Percentiles rank a stretch among this genome's conserved stretches.
These are phyloP conservation scores for Cancer borealis DNA, from an alignment of 2,888 invertebrate species.

Conservation along the genomic window DNA sequence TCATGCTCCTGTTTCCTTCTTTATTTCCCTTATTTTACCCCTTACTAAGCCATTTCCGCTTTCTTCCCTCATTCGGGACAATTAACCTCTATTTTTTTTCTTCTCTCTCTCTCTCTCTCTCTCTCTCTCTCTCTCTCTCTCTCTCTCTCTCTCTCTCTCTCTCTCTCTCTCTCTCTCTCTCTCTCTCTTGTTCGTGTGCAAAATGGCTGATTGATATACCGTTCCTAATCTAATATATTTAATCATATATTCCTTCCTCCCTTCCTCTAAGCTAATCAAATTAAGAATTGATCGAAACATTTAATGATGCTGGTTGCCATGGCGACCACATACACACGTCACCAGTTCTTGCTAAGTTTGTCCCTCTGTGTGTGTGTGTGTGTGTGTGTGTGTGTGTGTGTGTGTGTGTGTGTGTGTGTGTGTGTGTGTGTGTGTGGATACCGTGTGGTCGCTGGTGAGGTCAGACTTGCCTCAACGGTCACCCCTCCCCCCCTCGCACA, in stretches of 20 bases:
- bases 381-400: no score
- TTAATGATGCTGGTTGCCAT: no score
- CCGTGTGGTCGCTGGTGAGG: background rate
- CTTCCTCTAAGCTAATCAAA: no score
- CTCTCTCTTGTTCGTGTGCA: no score
- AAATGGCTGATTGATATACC: no score
- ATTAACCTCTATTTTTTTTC: background rate
- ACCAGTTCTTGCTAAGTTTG: no score
- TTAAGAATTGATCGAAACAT: no score
- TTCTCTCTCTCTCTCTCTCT: background rate
- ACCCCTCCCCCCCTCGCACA: background rate
- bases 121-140: background rate
- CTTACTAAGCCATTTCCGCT: background rate
- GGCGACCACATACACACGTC: no score
- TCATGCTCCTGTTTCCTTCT: background rate
- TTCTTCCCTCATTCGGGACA: background rate
- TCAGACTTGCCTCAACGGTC: background rate
- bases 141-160: slow-evolving; percentile 13
- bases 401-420: no score
- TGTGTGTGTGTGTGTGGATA: background rate
- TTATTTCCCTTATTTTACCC: background rate
- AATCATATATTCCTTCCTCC: no score
- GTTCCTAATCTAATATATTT: no score
- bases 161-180: background rate
- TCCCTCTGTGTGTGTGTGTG: no score